Evolutionary conservation across 2,797 vertebrate species (phyloP).

Genomic region (Cuculus canorus): DNA sequence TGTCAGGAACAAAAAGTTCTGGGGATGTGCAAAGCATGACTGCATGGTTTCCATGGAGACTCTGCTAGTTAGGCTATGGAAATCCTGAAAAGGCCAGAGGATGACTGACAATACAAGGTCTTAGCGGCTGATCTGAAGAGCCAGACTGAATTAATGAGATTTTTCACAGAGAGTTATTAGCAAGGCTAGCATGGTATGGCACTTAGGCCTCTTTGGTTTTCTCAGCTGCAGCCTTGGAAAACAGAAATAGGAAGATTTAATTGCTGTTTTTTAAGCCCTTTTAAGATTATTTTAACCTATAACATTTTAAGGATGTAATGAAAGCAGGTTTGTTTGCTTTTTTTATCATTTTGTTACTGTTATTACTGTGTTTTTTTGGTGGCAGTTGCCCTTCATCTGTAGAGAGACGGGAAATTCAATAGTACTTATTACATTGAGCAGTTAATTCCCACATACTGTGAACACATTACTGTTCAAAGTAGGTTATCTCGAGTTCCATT

Average conservation of each 20-base stretch:
- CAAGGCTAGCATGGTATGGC: conserved; percentile 77
- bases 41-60: conserved; percentile 94
- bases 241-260: conserved; percentile 82
- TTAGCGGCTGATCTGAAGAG: conserved; percentile 90
- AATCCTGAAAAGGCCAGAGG: conserved; percentile 90
- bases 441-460: conserved; percentile 85
- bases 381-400: conserved; percentile 72
- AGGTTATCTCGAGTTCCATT: conserved; percentile 77
- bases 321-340: conserved; percentile 58
- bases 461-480: conserved; percentile 79
- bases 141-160: conserved; percentile 98
- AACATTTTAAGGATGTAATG: conserved; percentile 75
- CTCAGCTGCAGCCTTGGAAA: conserved; percentile 78
- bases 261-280: conserved; percentile 78
- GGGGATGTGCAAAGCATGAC: conserved; percentile 87
- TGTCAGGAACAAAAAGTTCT: conserved; percentile 93
- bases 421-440: conserved; percentile 79
- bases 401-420: conserved; percentile 75
- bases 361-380: conserved; percentile 64
- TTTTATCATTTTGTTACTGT: conserved; percentile 57
- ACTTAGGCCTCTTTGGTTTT: conserved; percentile 76
- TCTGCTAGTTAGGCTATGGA: conserved; percentile 93
- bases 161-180: conserved; percentile 96
- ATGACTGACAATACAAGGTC: conserved; percentile 96
- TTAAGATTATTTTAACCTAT: conserved; percentile 80